These are phyloP conservation scores for Cataglyphis rosenhaueri DNA, from an alignment of 2,888 invertebrate species.

Conservation along the genomic window DNA sequence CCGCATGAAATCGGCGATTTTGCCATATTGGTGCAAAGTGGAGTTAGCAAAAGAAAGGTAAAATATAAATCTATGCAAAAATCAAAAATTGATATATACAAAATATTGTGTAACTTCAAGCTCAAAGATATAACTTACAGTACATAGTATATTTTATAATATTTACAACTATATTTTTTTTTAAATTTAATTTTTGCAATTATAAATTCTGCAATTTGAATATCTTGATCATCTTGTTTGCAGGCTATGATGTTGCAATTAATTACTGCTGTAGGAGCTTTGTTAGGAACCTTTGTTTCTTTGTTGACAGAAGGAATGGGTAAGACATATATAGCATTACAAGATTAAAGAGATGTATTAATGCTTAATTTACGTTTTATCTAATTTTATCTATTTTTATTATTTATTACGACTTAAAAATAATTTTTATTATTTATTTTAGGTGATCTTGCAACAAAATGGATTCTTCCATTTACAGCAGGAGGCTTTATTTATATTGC, in stretches of 20 bases:
- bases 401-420: too few species aligned
- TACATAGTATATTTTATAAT: conserved; percentile 1
- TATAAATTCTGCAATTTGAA: conserved; percentile 2
- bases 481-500: conserved; percentile 99
- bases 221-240: conserved; percentile 59
- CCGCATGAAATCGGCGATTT: conserved; percentile 99
- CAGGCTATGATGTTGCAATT: conserved; percentile 97
- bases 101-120: background rate
- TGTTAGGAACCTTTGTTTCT: conserved; percentile 96
- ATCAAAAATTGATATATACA: background rate
- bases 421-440: conserved; percentile 78
- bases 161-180: background rate
- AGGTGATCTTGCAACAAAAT: conserved; percentile 91
- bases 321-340: conserved; percentile 70
- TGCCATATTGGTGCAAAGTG: conserved; percentile 99
- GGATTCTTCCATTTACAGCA: conserved; percentile 98
- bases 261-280: conserved; percentile 97
- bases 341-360: background rate
- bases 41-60: conserved; percentile 95
- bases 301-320: conserved; percentile 91
- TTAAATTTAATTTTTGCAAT: background rate
- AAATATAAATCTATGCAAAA: conserved; percentile 27
- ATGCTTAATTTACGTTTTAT: background rate
- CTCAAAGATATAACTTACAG: background rate
- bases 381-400: conserved; percentile 1